Percentiles rank a stretch among this genome's conserved stretches.
Conservation (phyloP, 1,140 invertebrate species). For the Trypoxylus dichotomus region DNA sequence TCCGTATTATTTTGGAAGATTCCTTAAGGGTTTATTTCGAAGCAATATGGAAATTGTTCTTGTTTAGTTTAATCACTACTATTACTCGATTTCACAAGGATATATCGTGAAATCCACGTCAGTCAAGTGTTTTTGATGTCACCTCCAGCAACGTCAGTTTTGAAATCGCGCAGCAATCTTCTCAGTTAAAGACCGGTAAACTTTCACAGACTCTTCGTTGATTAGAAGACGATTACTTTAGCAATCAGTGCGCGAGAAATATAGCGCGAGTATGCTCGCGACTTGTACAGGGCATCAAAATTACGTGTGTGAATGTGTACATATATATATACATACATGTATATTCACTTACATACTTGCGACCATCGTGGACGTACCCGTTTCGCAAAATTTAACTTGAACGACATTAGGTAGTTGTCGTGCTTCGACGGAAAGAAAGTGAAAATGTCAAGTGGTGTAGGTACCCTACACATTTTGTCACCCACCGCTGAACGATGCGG, state of each 20-base stretch:
- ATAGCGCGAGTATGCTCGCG: background rate
- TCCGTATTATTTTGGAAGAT: no score
- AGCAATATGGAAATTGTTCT: no score
- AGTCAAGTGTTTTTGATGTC: background rate
- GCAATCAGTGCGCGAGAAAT: conserved; percentile 20
- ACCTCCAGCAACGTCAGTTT: background rate
- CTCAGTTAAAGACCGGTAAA: conserved; percentile 18
- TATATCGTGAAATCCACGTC: background rate
- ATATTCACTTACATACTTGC: background rate
- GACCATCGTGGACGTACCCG: background rate
- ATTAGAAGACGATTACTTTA: conserved; percentile 17
- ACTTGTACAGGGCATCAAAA: background rate
- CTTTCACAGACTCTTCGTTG: conserved; percentile 18
- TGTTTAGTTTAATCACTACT: no score
- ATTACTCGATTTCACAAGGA: background rate
- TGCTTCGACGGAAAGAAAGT: conserved; percentile 16
- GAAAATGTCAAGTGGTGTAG: background rate
- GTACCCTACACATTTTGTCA: conserved; percentile 21
- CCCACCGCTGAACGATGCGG: background rate
- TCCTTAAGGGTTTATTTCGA: no score
- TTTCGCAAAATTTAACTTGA: conserved; percentile 22
- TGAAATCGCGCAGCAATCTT: conserved; percentile 1
- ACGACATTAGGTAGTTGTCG: conserved; percentile 9
- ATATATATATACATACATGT: no score
- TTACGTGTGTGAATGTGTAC: background rate